These are phyloP conservation scores for Ferrisia virgata DNA, from an alignment of 2,888 invertebrate genomes.

Conservation along the genomic window DNA sequence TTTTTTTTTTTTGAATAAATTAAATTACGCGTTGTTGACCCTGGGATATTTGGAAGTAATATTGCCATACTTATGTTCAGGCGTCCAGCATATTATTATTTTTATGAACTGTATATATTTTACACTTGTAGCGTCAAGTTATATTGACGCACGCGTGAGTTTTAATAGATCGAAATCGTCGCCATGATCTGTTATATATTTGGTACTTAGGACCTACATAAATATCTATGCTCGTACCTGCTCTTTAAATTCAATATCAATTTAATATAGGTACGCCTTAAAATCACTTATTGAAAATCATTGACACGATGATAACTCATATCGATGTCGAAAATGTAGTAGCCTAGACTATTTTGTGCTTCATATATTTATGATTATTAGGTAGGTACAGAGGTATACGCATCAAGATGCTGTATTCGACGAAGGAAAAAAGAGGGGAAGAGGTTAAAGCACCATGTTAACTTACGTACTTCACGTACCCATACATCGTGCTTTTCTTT, in stretches of 20 bases:
- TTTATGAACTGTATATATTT: neutral
- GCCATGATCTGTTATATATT: neutral
- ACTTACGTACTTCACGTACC: neutral
- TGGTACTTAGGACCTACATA: neutral
- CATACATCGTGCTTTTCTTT: neutral
- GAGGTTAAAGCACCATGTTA: neutral
- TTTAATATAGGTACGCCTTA: too few relatives aligned
- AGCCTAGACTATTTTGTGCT: too few relatives aligned
- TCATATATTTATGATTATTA: too few relatives aligned
- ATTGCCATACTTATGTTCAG: neutral
- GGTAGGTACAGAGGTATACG: too few relatives aligned
- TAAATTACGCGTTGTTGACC: slow-evolving; percentile 26
- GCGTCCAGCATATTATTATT: neutral
- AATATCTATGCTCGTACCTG: neutral
- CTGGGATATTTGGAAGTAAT: slow-evolving; percentile 26
- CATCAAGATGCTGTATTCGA: neutral
- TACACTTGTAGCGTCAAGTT: slow-evolving; percentile 7
- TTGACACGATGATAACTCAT: too few relatives aligned
- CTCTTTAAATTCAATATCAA: neutral
- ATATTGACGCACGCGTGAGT: neutral
- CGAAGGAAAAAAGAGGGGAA: neutral
- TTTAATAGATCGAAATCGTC: neutral
- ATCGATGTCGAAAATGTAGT: too few relatives aligned
- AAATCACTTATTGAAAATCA: too few relatives aligned
- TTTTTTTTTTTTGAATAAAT: neutral